phyloP scores from a whole-genome alignment of 2,113 vertebrate genomes.

The Heptranchias perlo region DNA sequence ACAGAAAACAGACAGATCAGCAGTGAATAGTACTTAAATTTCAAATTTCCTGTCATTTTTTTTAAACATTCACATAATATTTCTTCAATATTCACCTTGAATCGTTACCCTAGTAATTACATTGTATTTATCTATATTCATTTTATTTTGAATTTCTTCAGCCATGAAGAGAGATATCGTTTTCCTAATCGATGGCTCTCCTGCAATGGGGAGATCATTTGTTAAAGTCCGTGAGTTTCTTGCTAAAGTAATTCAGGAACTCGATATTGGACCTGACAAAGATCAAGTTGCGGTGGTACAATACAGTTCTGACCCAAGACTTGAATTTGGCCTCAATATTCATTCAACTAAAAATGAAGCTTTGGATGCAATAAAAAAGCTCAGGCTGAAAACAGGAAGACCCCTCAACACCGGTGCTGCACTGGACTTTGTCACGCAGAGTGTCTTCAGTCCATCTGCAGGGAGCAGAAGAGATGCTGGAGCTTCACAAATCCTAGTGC shows the following conservation, averaged over 20 bases:
- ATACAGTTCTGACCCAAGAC: not conserved
- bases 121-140: conserved; percentile 44
- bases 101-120: not conserved
- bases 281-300: conserved; percentile 37
- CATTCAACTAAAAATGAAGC: conserved; percentile 73
- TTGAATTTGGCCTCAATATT: conserved; percentile 67
- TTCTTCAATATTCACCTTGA: not conserved
- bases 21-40: no score
- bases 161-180: conserved; percentile 78
- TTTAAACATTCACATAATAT: not conserved
- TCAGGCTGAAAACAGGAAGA: conserved; percentile 67
- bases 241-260: conserved; percentile 71
- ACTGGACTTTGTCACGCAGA: conserved; percentile 64
- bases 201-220: conserved; percentile 87
- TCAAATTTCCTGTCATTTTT: not conserved
- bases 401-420: conserved; percentile 76
- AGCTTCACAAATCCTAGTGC: conserved; percentile 78
- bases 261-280: conserved; percentile 45
- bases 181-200: conserved; percentile 93
- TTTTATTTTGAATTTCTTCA: conserved; percentile 47
- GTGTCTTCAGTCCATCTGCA: conserved; percentile 64
- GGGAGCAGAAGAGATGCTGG: conserved; percentile 73
- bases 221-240: conserved; percentile 74
- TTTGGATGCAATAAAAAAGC: conserved; percentile 60
- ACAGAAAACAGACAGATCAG: not conserved